These are phyloP conservation scores for Sinotaia quadrata DNA, from an alignment of 2,888 invertebrate genomes.

Conservation along the genomic window DNA sequence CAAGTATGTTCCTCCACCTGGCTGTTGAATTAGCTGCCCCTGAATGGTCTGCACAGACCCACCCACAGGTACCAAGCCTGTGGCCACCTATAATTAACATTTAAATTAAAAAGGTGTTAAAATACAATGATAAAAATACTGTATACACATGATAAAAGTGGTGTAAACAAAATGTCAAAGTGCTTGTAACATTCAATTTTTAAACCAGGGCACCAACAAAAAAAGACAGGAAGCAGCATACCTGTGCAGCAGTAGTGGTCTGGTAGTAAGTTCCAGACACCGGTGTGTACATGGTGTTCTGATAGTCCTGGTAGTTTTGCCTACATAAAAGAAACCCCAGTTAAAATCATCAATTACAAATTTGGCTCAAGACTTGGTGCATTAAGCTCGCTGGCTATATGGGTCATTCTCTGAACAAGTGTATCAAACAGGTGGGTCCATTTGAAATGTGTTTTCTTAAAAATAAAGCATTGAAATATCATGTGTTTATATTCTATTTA, in stretches of 20 bases:
- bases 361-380: too few relatives aligned
- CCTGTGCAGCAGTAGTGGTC: constrained; percentile 75
- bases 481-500: too few relatives aligned
- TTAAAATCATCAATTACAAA: too few relatives aligned
- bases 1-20: constrained; percentile 76
- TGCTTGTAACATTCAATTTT: background rate
- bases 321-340: constrained; percentile 40
- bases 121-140: too few relatives aligned
- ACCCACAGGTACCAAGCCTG: constrained; percentile 53
- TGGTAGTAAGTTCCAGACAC: constrained; percentile 82
- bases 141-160: too few relatives aligned
- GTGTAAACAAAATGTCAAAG: too few relatives aligned
- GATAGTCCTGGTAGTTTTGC: constrained; percentile 65
- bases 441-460: background rate
- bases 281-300: constrained; percentile 77
- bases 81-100: constrained; percentile 42
- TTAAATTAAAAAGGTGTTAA: too few relatives aligned
- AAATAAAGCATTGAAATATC: background rate
- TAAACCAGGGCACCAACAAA: background rate
- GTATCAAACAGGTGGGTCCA: too few relatives aligned
- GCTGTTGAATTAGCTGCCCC: constrained; percentile 71
- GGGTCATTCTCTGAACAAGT: too few relatives aligned
- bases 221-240: constrained; percentile 6
- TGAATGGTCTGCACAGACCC: constrained; percentile 62
- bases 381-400: too few relatives aligned